Percentiles rank a stretch among this genome's conserved stretches.
Conservation (phyloP, 2,797 vertebrate genomes). For the Uromys caudimaculatus region DNA sequence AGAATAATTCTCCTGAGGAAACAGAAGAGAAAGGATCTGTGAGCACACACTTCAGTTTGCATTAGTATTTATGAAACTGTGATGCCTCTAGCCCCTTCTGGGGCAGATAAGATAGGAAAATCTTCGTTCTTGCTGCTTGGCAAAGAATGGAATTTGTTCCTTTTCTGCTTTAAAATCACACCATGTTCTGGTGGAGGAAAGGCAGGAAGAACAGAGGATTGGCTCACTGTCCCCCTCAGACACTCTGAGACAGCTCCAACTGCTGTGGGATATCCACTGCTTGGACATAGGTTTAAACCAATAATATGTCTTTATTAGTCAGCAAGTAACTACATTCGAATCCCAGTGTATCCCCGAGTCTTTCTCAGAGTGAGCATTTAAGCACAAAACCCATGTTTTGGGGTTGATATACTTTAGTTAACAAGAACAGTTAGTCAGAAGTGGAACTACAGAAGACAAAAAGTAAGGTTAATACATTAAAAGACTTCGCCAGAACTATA, state of each 20-base stretch:
- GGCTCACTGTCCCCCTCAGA: neutral
- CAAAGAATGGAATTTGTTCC: neutral
- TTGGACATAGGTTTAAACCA: neutral
- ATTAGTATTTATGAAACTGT: neutral
- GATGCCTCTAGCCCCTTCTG: neutral
- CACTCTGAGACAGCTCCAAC: neutral
- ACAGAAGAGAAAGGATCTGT: neutral
- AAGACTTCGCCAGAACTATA: neutral
- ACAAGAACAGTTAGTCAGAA: neutral
- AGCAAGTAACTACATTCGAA: neutral
- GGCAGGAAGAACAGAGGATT: neutral
- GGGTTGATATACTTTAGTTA: neutral
- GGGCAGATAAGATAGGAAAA: neutral
- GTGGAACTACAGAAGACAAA: neutral
- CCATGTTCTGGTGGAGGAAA: neutral
- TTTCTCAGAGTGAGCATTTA: neutral
- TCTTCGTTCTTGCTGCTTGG: neutral
- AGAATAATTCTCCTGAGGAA: neutral
- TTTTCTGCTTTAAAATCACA: neutral
- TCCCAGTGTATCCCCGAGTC: neutral
- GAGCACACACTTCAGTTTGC: neutral
- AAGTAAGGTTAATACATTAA: neutral
- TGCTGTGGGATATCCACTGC: neutral
- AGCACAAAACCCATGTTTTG: neutral
- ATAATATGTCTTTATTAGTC: neutral